Evolutionary conservation across 2,113 vertebrate species (phyloP), one percentile per base, ranked within the genome.

Genomic region (Arizona elegans): DNA sequence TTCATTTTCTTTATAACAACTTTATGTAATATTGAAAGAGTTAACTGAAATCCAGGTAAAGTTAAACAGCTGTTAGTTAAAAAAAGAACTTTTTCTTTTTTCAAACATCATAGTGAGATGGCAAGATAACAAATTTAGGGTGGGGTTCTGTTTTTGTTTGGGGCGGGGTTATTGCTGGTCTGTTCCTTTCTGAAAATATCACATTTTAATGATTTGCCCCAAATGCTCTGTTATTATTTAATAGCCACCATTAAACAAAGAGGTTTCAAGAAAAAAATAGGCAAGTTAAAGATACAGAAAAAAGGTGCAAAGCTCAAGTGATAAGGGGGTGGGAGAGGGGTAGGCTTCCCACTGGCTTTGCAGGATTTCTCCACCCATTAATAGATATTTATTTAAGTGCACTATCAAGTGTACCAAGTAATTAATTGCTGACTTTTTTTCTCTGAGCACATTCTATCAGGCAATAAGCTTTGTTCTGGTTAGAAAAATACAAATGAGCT

Each of bases 401-500:
- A 54, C n/a, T 87, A 54, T 53, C 86, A 86, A 54, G n/a, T 65
- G 81, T 58, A 90, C 13, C n/a, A 93, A 90, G 47, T 87, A 58
- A 89, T 50, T 93, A 93, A 93, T 93, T 93, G 52, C 56, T 90
- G n/a, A 50, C 43, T 50, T 90, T 90, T 29, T 15, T 5, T 33
- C 81, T 54, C 52, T 23, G 86, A 93, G 43, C 47, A 62, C 54
- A 54, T 90, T 87, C 56, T 65, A 59, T 26, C 81, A 19, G 52
- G 92, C 92, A 90, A 21, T 53, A 26, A 33, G 47, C 54, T 93
- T 90, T 93, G 88, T 93, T 93, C 70, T 86, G 55, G 54, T 52
- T 86, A 90, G n/a, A 86, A 43, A 90, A 65, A 93, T 87, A 93
- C 55, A 93, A 87, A 93, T 90, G 59, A 90, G 89, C 81, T 93